phyloP scores from a whole-genome alignment of 1,140 invertebrate genomes.

The Drosophila obscura region DNA sequence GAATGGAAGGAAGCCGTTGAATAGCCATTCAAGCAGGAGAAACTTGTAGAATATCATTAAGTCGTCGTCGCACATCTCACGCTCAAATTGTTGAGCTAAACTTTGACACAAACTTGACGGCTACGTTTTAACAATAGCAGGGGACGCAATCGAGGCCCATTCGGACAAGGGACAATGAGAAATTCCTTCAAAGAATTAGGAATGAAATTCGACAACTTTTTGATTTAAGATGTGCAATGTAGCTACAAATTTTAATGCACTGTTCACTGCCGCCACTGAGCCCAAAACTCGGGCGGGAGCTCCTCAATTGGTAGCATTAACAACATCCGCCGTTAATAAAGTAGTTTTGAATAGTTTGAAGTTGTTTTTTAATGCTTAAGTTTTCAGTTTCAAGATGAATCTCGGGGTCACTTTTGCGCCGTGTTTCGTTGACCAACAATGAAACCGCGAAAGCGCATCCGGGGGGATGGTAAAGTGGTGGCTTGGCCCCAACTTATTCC shows the following conservation, averaged over 20 bases:
- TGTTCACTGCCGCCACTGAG: too few relatives aligned
- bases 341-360: constrained; percentile 45
- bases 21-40: constrained; percentile 19
- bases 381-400: constrained; percentile 32
- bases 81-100: too few relatives aligned
- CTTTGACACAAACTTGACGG: too few relatives aligned
- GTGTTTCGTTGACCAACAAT: neutral
- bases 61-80: constrained; percentile 4
- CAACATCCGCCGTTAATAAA: constrained; percentile 53
- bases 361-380: constrained; percentile 36
- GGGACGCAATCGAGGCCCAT: too few relatives aligned
- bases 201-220: too few relatives aligned
- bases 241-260: too few relatives aligned
- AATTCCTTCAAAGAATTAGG: too few relatives aligned
- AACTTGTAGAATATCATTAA: constrained; percentile 44
- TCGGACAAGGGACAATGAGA: too few relatives aligned
- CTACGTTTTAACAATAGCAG: too few relatives aligned
- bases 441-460: constrained; percentile 19
- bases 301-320: constrained; percentile 21
- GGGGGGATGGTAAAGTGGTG: constrained; percentile 20
- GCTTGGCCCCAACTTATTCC: neutral
- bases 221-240: too few relatives aligned
- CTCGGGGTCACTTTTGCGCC: constrained; percentile 6
- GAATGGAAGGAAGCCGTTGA: constrained; percentile 3
- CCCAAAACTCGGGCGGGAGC: too few relatives aligned